These are phyloP conservation scores for Peromyscus californicus DNA, from an alignment of 2,113 vertebrate genomes.

Conservation along the genomic window DNA sequence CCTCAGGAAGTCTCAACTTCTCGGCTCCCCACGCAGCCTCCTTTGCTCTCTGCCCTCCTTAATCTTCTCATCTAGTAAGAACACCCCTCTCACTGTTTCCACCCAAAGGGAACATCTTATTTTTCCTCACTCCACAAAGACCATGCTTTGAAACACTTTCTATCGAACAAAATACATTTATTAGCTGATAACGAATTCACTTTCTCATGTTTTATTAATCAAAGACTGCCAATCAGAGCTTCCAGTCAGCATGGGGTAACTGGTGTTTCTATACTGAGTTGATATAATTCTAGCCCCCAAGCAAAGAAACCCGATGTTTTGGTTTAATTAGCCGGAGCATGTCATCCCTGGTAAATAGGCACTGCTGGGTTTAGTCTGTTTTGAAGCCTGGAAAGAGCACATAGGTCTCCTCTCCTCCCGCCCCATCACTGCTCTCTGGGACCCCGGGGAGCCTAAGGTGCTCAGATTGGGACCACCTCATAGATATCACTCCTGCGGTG, in stretches of 20 bases:
- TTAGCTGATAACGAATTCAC: conserved; percentile 65
- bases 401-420: not conserved
- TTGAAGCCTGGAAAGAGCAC: conserved; percentile 56
- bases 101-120: conserved; percentile 4
- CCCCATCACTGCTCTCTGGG: not conserved
- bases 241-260: conserved; percentile 60
- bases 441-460: not conserved
- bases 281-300: conserved; percentile 70
- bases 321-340: conserved; percentile 66
- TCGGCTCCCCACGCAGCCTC: not conserved
- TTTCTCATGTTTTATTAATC: conserved; percentile 79
- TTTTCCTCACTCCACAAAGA: conserved; percentile 27
- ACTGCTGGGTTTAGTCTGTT: conserved; percentile 50
- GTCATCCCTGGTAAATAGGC: conserved; percentile 57
- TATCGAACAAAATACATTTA: conserved; percentile 54
- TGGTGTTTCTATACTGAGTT: conserved; percentile 64
- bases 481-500: not conserved
- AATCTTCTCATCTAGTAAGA: not conserved
- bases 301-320: conserved; percentile 73
- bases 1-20: not conserved
- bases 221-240: conserved; percentile 73
- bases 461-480: conserved; percentile 56
- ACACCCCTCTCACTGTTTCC: not conserved
- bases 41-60: not conserved
- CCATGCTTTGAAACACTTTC: conserved; percentile 50